These are phyloP conservation scores for Ischnus inquisitorius DNA, from an alignment of 2,888 invertebrate species.

Conservation along the genomic window DNA sequence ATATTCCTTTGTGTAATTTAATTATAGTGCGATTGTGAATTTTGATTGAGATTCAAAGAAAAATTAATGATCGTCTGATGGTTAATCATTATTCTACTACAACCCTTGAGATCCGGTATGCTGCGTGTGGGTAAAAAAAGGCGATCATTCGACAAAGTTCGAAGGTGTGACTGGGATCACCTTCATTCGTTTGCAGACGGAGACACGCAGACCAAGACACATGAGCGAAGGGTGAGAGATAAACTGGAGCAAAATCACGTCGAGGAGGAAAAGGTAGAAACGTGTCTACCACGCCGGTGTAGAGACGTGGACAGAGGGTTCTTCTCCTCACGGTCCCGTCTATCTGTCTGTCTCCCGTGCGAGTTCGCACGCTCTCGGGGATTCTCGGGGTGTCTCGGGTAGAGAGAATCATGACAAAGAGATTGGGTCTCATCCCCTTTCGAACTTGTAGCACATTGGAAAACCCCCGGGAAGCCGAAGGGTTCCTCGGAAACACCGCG, in stretches of 20 bases:
- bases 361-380: conserved; percentile 56
- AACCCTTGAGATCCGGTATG: not conserved
- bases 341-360: conserved; percentile 52
- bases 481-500: conserved; percentile 13
- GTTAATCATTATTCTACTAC: not conserved
- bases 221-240: conserved; percentile 1
- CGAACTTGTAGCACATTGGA: conserved; percentile 10
- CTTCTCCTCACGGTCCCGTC: conserved; percentile 36
- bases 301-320: conserved; percentile 27
- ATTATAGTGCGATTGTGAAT: too few species aligned
- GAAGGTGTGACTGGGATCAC: conserved; percentile 5
- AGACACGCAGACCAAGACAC: conserved; percentile 16
- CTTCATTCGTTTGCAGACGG: conserved; percentile 24
- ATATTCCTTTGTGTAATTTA: too few species aligned
- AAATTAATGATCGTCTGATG: not conserved
- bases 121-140: not conserved
- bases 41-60: not conserved
- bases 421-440: conserved; percentile 48
- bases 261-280: conserved; percentile 54
- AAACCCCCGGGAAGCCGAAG: conserved; percentile 2
- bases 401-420: conserved; percentile 61
- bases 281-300: conserved; percentile 31
- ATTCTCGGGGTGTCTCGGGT: conserved; percentile 21
- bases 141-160: conserved; percentile 23
- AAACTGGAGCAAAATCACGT: conserved; percentile 65